phyloP scores from a whole-genome alignment of 64 coral and sea anemone species.

The Platygyra sinensis region DNA sequence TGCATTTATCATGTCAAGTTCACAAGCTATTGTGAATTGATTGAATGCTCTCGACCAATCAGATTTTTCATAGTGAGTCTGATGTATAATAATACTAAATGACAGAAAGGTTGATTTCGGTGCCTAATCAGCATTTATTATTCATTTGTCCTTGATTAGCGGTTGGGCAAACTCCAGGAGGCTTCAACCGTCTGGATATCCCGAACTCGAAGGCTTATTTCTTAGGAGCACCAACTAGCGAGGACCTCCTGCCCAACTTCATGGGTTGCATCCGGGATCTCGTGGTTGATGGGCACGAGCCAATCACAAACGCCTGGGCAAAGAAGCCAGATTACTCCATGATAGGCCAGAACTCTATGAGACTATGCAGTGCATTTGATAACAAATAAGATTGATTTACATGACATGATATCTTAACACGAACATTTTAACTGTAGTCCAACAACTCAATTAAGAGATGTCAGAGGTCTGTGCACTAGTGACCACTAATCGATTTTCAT shows the following conservation, averaged over 20 bases:
- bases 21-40: too few species aligned
- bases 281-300: conserved; percentile 64
- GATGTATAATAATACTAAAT: too few species aligned
- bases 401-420: neutral
- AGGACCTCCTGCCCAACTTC: conserved; percentile 52
- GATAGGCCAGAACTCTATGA: conserved; percentile 27
- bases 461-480: too few species aligned
- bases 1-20: too few species aligned
- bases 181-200: conserved; percentile 57
- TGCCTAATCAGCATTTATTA: neutral
- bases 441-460: too few species aligned
- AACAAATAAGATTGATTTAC: neutral
- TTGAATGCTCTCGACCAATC: too few species aligned
- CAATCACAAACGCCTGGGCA: conserved; percentile 52
- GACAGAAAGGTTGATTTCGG: neutral
- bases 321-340: conserved; percentile 39
- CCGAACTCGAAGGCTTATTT: conserved; percentile 40
- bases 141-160: neutral
- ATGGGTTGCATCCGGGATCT: conserved; percentile 71
- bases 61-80: too few species aligned
- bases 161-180: conserved; percentile 23
- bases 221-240: conserved; percentile 45
- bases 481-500: too few species aligned
- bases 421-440: neutral
- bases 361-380: conserved; percentile 32